These are phyloP conservation scores for Brevipalpus yothersi DNA, from an alignment of 1,140 invertebrate species.

Conservation along the genomic window DNA sequence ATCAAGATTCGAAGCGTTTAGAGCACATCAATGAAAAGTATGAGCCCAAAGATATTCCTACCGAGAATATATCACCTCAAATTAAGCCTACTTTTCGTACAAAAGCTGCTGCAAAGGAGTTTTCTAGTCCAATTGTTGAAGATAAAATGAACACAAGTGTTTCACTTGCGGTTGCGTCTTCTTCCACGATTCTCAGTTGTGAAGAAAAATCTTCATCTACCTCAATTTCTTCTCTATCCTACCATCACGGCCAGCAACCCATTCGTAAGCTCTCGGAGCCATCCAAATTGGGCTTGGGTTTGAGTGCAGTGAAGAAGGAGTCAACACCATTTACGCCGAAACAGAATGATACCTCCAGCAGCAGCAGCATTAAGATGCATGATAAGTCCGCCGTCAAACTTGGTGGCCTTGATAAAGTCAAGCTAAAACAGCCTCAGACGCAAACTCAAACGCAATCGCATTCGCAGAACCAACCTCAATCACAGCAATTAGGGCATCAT, in stretches of 20 bases:
- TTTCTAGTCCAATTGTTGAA: slow-evolving; percentile 5
- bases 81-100: slow-evolving; percentile 16
- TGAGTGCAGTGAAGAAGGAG: neutral
- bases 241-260: neutral
- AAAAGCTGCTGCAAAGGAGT: slow-evolving; percentile 21
- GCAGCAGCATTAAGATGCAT: no score
- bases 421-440: no score
- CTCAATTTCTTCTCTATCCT: neutral
- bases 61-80: slow-evolving; percentile 13
- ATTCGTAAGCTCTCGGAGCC: slow-evolving; percentile 6
- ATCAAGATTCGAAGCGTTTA: slow-evolving; percentile 74
- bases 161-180: no score
- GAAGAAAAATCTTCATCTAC: no score
- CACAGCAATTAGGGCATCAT: no score
- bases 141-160: neutral
- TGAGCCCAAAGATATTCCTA: slow-evolving; percentile 31
- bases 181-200: no score
- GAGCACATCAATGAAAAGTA: slow-evolving; percentile 68
- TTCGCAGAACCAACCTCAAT: no score
- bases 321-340: neutral
- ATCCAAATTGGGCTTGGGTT: neutral
- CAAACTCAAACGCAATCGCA: no score
- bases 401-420: no score
- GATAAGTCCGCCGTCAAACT: no score
- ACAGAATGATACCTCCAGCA: no score